Evolutionary conservation across 2,797 vertebrate genomes (phyloP), one percentile per base, ranked within the genome.

Genomic region (Sebastes matsubarae): DNA sequence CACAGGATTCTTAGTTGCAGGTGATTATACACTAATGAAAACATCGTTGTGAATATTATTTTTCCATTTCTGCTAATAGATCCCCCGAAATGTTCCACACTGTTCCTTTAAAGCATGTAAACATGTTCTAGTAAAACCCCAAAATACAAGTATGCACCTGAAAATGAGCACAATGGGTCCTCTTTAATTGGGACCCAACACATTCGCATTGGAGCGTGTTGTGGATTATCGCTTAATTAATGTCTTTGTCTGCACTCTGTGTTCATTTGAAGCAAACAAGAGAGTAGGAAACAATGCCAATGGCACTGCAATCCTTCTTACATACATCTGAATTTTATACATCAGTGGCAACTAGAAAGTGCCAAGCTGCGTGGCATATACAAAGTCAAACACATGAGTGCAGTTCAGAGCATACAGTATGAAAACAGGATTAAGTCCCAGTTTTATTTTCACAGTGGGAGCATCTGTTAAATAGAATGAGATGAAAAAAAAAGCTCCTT

Each of bases 371-470:
- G 52, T 42, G 25, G 29, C 38, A 34, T 4, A 16, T 6, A 54
- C 38, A 59, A 22, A 69, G 63, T 20, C 70, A 71, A 77, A 67
- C 61, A 63, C 24, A 55, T 1, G 42, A 24, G 27, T n/a, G 27
- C 22, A 13, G 69, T 68, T 75, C 32, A 22, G 18, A 16, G 71
- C n/a, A 0, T 18, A 46, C 5, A n/a, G 24, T 34, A 20, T 34
- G 25, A 71, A 46, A 82, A 74, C 0, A 69, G 32, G 55, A 71
- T 72, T 34, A 55, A 18, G 65, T 59, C 34, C 36, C 18, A 12
- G 29, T 54, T 79, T n/a, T 68, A 55, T 63, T 65, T 80, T 80
- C 76, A 72, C 80, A 83, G 58, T 3, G 18, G 58, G 63, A 68
- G 46, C 27, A 68, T 74, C 61, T 69, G 57, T 79, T 76, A 29